phyloP scores from a whole-genome alignment of 1,140 invertebrate genomes.

The Bombus affinis region DNA sequence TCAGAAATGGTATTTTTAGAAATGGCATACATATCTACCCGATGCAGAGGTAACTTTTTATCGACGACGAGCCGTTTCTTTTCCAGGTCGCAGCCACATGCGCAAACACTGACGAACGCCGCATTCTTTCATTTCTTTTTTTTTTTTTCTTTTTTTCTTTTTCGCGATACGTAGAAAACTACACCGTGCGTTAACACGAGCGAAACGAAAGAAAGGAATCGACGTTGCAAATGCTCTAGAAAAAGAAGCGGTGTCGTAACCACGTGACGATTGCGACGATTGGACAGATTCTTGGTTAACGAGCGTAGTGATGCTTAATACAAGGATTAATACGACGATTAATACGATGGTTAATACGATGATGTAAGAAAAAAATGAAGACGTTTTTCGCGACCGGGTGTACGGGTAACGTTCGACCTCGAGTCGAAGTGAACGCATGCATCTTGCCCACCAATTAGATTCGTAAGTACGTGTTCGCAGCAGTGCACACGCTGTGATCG shows the following conservation, averaged over 20 bases:
- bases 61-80: slow-evolving; percentile 45
- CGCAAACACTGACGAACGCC: slow-evolving; percentile 18
- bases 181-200: neutral
- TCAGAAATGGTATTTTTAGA: slow-evolving; percentile 57
- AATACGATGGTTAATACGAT: neutral
- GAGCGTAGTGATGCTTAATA: too few species aligned
- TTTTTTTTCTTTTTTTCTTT: neutral
- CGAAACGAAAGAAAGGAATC: neutral
- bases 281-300: neutral
- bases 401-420: neutral
- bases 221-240: neutral
- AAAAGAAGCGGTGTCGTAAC: neutral
- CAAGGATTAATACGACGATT: neutral
- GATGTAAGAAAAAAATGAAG: neutral
- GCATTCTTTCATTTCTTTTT: slow-evolving; percentile 20
- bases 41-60: slow-evolving; percentile 54
- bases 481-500: slow-evolving; percentile 22
- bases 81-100: slow-evolving; percentile 41
- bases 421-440: neutral
- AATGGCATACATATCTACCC: slow-evolving; percentile 54
- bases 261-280: neutral
- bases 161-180: neutral
- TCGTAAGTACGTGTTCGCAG: slow-evolving; percentile 20
- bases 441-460: slow-evolving; percentile 57
- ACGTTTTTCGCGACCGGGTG: neutral